Base-by-base conservation (phyloP, 2,797 vertebrate genomes). In the Pempheris klunzingeri region DNA sequence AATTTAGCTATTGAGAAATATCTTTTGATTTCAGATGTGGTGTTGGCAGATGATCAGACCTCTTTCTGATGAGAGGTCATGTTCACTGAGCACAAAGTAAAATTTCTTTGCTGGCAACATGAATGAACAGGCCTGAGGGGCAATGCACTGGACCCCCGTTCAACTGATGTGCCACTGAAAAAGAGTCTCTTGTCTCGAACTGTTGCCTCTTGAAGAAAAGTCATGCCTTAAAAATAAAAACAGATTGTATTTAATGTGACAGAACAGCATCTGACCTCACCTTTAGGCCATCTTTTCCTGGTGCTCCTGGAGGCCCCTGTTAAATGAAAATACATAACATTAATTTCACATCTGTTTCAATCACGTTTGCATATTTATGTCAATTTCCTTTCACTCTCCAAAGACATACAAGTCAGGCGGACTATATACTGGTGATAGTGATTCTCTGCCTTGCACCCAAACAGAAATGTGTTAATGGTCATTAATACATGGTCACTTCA, bases 221-320 rank as follows among this genome's bases (percentile, higher is more conserved):
- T 4, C 53, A 7, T 14, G 22, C 57, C 43, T 24, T 20, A 1
- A 49, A 71, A 75, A 78, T 20, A 36, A 43, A 54, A 2, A 55
- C 5, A 36, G 1, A 34, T 14, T n/a, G n/a, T n/a, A n/a, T n/a
- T n/a, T n/a, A 30, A 30, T 1, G 12, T 47, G 11, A 49, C 10
- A n/a, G 65, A 73, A 67, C 0, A 32, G 15, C 13, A 50, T 34
- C 22, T n/a, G 55, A 66, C 22, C 93, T 96, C 83, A 99, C 98
- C 97, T 99, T 99, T 65, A 94, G 90, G 17, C 98, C 98, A 15
- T 97, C 96, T 92, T 92, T 97, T 88, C 98, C 98, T 2, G 96
- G 95, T 52, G 98, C 97, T 38, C 98, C 98, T 1, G 96, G 96
- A 22, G 95, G 92, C 43, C 97, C 98, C 98, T 99, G 88, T 54